A percentile compares a stretch with the other conserved stretches of the same genome.
Evolutionary conservation across 2,113 vertebrate species (phyloP).

Genomic region (Junco hyemalis): DNA sequence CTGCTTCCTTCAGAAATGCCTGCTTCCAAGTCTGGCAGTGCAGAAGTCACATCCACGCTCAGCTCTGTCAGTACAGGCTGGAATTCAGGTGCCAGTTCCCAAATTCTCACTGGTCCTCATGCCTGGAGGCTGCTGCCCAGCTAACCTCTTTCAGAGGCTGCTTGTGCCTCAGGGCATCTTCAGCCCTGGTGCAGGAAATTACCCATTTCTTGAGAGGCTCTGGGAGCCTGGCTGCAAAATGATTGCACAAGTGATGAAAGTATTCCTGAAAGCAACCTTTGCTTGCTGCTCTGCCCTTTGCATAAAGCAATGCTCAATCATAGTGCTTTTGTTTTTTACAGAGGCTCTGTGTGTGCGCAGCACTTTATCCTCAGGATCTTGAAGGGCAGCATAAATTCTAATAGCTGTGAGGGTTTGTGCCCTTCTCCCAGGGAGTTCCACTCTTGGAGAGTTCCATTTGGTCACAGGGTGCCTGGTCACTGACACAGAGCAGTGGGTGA

Average conservation of each 20-base stretch:
- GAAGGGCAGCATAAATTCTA: background rate
- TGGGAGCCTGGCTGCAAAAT: background rate
- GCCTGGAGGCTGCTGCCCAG: background rate
- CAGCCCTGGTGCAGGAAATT: fast-evolving
- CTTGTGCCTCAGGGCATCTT: background rate
- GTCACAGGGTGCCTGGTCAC: background rate
- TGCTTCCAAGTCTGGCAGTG: background rate
- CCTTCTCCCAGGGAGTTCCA: background rate
- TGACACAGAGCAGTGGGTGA: background rate
- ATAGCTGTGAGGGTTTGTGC: background rate
- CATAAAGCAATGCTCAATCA: background rate
- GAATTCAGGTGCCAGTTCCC: background rate
- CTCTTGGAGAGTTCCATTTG: background rate
- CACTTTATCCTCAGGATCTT: background rate
- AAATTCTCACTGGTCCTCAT: background rate
- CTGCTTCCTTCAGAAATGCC: background rate
- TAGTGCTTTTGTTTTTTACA: background rate
- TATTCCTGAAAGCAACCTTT: background rate
- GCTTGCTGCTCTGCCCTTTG: background rate
- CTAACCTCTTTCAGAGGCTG: background rate
- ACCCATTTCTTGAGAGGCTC: background rate
- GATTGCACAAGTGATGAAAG: background rate
- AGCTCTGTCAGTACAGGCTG: background rate
- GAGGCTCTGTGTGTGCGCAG: fast-evolving
- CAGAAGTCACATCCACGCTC: background rate